These are phyloP conservation scores for Bradypus variegatus DNA, from an alignment of 2,797 vertebrate species.

Conservation along the genomic window DNA sequence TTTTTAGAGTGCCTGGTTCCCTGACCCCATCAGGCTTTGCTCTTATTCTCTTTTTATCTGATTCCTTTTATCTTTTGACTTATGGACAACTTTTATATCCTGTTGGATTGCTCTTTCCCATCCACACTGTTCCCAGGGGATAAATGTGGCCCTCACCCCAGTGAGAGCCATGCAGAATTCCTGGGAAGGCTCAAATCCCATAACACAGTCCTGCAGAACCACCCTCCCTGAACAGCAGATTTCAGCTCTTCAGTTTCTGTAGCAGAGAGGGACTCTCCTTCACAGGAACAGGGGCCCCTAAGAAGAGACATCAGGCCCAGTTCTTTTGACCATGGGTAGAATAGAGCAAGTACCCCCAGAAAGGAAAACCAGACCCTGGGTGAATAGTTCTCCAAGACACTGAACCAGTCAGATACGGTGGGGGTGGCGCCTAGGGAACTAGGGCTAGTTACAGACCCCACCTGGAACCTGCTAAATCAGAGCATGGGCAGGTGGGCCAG, in stretches of 20 bases:
- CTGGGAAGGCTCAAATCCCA: neutral
- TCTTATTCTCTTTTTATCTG: neutral
- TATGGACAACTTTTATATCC: neutral
- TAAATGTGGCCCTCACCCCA: neutral
- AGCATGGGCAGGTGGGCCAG: conserved; percentile 42
- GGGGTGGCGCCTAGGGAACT: neutral
- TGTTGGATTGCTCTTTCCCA: conserved; percentile 18
- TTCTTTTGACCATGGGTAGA: neutral
- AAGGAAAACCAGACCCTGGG: neutral
- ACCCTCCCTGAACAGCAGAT: neutral
- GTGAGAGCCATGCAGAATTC: neutral
- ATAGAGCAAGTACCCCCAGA: neutral
- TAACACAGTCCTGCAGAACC: neutral
- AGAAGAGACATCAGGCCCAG: neutral
- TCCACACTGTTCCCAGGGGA: neutral
- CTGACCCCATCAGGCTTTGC: neutral
- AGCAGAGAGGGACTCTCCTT: neutral
- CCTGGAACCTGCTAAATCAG: conserved; percentile 39
- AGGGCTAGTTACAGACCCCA: neutral
- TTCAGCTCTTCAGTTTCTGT: neutral
- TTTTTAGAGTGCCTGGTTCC: neutral
- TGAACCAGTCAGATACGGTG: neutral
- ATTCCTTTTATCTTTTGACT: neutral
- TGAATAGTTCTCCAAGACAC: neutral
- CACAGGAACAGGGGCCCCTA: neutral